Percentiles rank a stretch among this genome's conserved stretches.
Conservation (phyloP, 37 sponge, comb jelly and placozoan genomes). For the Diacarnus erythraeanus region DNA sequence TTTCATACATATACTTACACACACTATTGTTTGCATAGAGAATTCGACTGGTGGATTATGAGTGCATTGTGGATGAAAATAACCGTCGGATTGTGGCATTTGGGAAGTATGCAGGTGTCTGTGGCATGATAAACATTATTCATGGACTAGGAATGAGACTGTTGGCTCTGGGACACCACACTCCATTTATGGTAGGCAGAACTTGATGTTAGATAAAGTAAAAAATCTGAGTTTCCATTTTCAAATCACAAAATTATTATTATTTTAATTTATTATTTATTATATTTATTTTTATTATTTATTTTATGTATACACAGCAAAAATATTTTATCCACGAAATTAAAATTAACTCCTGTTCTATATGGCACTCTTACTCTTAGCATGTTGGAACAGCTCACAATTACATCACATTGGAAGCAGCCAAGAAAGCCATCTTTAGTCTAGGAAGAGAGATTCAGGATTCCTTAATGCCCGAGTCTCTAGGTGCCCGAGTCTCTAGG, state of each 20-base stretch:
- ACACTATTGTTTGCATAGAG: constrained; percentile 27
- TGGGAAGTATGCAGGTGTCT: constrained; percentile 92
- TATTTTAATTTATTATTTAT: neutral
- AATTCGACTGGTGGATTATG: constrained; percentile 92
- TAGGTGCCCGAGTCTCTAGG: constrained; percentile 62
- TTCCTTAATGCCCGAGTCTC: constrained; percentile 54
- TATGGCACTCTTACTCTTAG: too few species aligned
- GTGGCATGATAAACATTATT: constrained; percentile 87
- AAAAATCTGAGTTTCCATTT: neutral
- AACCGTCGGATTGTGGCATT: constrained; percentile 90
- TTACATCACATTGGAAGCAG: constrained; percentile 74
- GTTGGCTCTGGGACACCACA: constrained; percentile 88
- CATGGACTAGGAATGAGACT: constrained; percentile 93
- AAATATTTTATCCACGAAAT: too few species aligned
- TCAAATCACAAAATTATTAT: neutral
- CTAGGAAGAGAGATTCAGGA: constrained; percentile 80
- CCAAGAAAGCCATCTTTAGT: constrained; percentile 78
- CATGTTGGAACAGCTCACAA: constrained; percentile 93
- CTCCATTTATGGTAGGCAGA: constrained; percentile 84
- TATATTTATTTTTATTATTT: too few species aligned
- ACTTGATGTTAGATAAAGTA: neutral
- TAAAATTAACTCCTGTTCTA: too few species aligned
- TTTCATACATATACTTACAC: neutral
- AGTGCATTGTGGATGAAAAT: constrained; percentile 72
- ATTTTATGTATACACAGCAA: too few species aligned